Evolutionary conservation across 2,113 vertebrate species (phyloP), one percentile per base, ranked within the genome.

Genomic region (Forbesichthys papilliferus): DNA sequence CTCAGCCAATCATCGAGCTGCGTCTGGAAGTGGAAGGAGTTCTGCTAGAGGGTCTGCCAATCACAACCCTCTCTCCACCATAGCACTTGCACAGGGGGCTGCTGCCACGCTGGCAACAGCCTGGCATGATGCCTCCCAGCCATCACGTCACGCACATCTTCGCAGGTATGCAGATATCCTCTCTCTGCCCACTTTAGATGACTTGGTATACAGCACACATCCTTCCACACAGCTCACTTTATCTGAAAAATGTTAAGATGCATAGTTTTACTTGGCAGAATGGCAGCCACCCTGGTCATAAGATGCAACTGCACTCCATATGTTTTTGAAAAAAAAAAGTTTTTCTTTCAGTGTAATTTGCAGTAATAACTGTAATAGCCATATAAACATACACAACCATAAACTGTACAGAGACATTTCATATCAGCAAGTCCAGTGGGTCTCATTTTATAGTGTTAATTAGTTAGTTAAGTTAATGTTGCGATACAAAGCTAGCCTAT

Each of bases 61-160:
- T 67, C 95, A 95, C 84, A 92, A 94, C 73, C 93, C 95, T 9
- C 90, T 90, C 65, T 98, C 96, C 7, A 90, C 95, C 0, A 90
- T 96, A 8, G 97, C 98, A 0, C 87, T 98, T 70, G 96, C 94
- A 14, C 98, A 99, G 47, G 95, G 92, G 1, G 96, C 96, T 0
- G 94, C 89, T 12, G 94, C 94, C 0, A 94, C 94, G 0, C 88
- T 99, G 78, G 96, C 95, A 0, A 95, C 94, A 0, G 96, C 94
- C 55, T 93, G 95, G 6, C 95, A 93, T 10, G 96, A 97, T 0
- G 91, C 96, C n/a, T 93, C 92, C 5, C 94, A 93, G 0, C 93
- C 84, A 33, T 53, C 92, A 1, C 93, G 93, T 0, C 78, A 90
- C 8, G 88, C 94, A 18, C 70, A 93, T 13, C 87, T 95, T 78